Evolutionary conservation across 2,888 invertebrate species (phyloP).

Genomic region (Zootermopsis nevadensis): DNA sequence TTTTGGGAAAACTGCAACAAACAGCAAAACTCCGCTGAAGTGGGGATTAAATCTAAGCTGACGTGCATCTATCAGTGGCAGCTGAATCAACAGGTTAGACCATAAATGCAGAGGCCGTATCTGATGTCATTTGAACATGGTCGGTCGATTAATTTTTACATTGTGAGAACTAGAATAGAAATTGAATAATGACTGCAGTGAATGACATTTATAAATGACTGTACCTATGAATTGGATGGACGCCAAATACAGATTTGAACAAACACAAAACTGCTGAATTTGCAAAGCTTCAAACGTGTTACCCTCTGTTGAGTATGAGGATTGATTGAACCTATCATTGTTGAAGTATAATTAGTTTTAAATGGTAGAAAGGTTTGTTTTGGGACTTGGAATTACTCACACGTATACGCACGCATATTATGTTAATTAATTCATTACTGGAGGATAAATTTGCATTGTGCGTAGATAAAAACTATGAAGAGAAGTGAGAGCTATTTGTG

Average conservation of each 20-base stretch:
- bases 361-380: slow-evolving; percentile 12
- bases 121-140: neutral
- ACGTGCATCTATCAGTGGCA: too few species aligned
- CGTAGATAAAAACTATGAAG: neutral
- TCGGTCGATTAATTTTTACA: neutral
- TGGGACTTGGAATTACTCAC: too few species aligned
- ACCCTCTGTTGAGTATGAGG: neutral
- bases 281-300: neutral
- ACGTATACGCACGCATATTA: neutral
- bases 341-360: slow-evolving; percentile 17
- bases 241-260: slow-evolving; percentile 3
- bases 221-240: neutral
- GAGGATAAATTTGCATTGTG: neutral
- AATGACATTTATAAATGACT: slow-evolving; percentile 19
- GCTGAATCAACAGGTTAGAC: neutral
- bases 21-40: too few species aligned
- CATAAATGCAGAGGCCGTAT: neutral
- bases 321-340: slow-evolving; percentile 13
- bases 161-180: neutral
- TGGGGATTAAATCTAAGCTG: too few species aligned
- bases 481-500: neutral
- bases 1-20: too few species aligned
- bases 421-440: neutral
- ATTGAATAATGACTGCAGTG: neutral
- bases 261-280: neutral